Base-by-base conservation (phyloP, 2,797 vertebrate genomes). In the Cygnus olor region DNA sequence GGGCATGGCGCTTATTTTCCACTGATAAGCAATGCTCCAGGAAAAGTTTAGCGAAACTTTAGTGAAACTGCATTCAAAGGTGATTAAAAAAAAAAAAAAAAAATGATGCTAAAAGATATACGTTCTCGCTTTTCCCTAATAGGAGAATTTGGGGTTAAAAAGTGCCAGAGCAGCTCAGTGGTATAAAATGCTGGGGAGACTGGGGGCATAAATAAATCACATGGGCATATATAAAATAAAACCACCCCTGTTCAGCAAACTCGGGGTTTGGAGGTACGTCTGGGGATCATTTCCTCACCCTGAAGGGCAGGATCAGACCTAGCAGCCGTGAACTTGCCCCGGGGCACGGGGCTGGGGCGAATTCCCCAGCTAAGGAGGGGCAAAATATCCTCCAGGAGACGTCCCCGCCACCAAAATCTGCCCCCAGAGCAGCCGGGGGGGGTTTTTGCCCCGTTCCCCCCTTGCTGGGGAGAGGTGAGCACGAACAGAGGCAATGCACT, bases 291-390 rank as follows among this genome's bases (percentile, higher is more conserved):
- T 91, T 79, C 20, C 25, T 79, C 80, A 54, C 18, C 61, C 32
- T 15, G 80, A 65, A 80, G 58, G 73, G 63, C 64, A 94, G 82
- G 76, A 89, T 92, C 70, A 27, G 89, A 32, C 16, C 58, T 54
- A 14, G 38, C 2, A 14, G 58, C 25, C 58, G 27, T 96, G 96
- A 97, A 97, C 95, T 94, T 97, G 96, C 91, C 71, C 44, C 85
- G 13, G 40, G 88, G 95, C 91, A 53, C 71, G 86, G 84, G 25
- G 40, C 83, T 66, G 68, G 70, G 58, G 77, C 4, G 66, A 92
- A 96, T 93, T 96, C 96, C 91, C 63, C 72, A 85, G 69, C 93
- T 92, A 95, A 96, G 61, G 96, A 95, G 88, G 78, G 91, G 85
- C 91, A 89, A 82, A 69, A 56, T 64, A 28, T 21, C 25, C 27